Percentiles rank a stretch among this genome's conserved stretches.
Evolutionary conservation across 2,888 invertebrate species (phyloP).

Genomic region (Andrena camellia): DNA sequence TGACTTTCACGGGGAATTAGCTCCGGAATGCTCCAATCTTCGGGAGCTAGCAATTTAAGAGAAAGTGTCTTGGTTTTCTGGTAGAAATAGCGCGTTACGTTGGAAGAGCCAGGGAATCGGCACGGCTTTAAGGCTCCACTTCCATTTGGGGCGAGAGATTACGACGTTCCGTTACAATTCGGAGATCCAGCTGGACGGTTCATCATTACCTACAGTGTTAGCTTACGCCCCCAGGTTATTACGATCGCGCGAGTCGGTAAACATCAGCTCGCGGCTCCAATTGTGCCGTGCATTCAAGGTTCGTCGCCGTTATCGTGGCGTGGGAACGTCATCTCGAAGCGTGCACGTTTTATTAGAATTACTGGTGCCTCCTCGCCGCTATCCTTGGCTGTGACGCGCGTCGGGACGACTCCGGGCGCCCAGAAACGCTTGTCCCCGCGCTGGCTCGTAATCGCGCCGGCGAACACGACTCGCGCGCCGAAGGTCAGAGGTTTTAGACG

Average conservation of each 20-base stretch:
- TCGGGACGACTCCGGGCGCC: too few relatives aligned
- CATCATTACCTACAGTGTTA: conserved; percentile 24
- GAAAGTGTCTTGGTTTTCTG: conserved; percentile 50
- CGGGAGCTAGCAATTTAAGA: conserved; percentile 54
- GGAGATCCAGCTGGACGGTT: not conserved
- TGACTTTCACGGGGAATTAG: conserved; percentile 67
- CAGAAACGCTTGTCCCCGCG: not conserved
- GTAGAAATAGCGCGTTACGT: not conserved
- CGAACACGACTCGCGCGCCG: conserved; percentile 47
- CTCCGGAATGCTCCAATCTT: conserved; percentile 27
- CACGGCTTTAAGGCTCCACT: not conserved
- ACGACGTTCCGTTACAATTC: not conserved
- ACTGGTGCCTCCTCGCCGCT: conserved; percentile 8
- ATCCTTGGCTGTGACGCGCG: not conserved
- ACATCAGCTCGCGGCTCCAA: not conserved
- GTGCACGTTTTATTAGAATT: conserved; percentile 21
- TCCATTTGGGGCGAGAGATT: not conserved
- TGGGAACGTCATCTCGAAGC: conserved; percentile 10
- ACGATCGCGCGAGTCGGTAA: conserved; percentile 12
- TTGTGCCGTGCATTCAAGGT: conserved; percentile 16
- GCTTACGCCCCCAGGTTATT: not conserved
- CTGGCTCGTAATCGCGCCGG: not conserved
- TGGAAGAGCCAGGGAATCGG: not conserved
- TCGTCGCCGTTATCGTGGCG: conserved; percentile 15
- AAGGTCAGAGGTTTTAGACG: conserved; percentile 49